Percentiles rank a stretch among this genome's conserved stretches.
These are phyloP conservation scores for Ceraclea dissimilis DNA, from an alignment of 2,888 invertebrate species.

Conservation along the genomic window DNA sequence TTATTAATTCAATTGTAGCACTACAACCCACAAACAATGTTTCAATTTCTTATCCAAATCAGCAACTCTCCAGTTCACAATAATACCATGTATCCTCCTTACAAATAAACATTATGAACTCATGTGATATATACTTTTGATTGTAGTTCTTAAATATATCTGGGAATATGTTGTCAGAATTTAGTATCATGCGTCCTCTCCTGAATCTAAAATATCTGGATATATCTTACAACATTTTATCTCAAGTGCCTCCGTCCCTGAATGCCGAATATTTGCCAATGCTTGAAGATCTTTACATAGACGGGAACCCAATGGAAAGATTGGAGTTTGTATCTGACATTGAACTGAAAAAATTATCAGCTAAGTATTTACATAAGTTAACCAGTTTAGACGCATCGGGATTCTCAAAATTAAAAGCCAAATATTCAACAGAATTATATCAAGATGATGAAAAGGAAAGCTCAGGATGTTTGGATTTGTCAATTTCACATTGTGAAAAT, in stretches of 20 bases:
- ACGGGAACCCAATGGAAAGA: constrained; percentile 44
- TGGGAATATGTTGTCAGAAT: constrained; percentile 41
- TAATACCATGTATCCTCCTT: too few relatives aligned
- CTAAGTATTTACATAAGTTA: constrained; percentile 38
- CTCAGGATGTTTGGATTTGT: constrained; percentile 15
- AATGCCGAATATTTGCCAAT: constrained; percentile 40
- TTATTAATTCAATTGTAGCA: too few relatives aligned
- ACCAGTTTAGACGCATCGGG: constrained; percentile 30
- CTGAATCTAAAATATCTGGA: constrained; percentile 43
- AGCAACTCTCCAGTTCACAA: too few relatives aligned
- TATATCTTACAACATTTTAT: constrained; percentile 44
- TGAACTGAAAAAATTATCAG: constrained; percentile 39
- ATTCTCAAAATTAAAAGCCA: constrained; percentile 10
- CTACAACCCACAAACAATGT: too few relatives aligned
- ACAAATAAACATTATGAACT: too few relatives aligned
- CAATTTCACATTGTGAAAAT: constrained; percentile 18
- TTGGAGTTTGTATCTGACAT: constrained; percentile 45
- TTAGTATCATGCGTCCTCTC: constrained; percentile 40
- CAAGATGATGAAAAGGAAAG: neutral
- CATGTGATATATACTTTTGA: too few relatives aligned
- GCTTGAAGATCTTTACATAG: constrained; percentile 44
- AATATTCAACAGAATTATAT: constrained; percentile 11
- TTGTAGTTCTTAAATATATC: constrained; percentile 43
- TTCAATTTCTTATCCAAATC: too few relatives aligned
- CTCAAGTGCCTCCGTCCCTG: constrained; percentile 41